phyloP scores from a whole-genome alignment of 2,797 vertebrate species.

The Labeo calbasu region DNA sequence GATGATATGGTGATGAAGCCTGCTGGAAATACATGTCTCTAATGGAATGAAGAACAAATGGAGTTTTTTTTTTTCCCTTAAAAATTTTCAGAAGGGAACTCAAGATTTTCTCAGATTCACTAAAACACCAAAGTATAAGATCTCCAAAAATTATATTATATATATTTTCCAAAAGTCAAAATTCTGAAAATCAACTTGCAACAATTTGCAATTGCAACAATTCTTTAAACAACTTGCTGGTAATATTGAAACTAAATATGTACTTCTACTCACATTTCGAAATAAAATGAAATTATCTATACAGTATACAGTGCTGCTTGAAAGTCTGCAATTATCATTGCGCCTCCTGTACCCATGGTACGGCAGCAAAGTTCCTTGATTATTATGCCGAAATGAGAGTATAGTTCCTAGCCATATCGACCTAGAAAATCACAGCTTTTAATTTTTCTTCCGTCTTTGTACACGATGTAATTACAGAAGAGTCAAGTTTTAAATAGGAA shows the following conservation, averaged over 20 bases:
- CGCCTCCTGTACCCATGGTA: too few species aligned
- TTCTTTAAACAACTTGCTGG: neutral
- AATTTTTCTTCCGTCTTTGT: too few species aligned
- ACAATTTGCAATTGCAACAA: too few species aligned
- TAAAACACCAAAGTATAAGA: neutral
- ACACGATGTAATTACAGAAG: too few species aligned
- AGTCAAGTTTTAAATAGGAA: too few species aligned
- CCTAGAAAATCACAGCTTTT: too few species aligned
- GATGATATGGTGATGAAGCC: neutral
- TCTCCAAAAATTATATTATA: neutral
- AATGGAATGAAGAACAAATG: neutral
- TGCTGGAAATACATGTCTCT: neutral
- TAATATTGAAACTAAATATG: neutral
- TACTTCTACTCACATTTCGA: neutral
- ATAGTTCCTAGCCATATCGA: too few species aligned
- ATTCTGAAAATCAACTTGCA: neutral
- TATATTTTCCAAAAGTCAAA: neutral
- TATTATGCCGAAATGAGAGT: too few species aligned
- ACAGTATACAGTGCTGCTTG: too few species aligned
- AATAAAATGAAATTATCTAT: too few species aligned
- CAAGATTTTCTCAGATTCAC: neutral
- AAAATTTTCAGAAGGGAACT: neutral
- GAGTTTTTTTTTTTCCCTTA: neutral
- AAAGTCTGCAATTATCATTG: too few species aligned
- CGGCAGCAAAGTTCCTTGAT: too few species aligned